Base-by-base conservation (phyloP, 1,140 invertebrate species). In the Caerostris extrusa region DNA sequence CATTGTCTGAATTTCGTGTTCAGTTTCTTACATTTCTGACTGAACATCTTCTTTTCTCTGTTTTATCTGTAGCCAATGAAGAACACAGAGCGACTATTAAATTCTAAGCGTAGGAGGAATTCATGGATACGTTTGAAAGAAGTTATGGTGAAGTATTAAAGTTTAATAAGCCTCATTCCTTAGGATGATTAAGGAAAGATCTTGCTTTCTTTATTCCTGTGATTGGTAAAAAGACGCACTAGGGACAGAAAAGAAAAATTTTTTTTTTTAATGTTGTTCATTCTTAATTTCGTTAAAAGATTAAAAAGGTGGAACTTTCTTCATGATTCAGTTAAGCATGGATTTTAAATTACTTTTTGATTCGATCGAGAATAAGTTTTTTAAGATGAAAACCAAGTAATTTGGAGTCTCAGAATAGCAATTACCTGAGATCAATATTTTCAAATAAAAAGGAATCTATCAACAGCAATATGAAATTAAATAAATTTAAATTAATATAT, bases 91-190 rank as follows among this genome's bases (percentile, higher is more conserved):
- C 17, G 34, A 55, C 91, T 92, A 86, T 86, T 92, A 92, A 92
- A 86, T 86, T 86, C 91, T 69, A 92, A 85, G 60, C 53, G 91
- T 81, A 61, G 77, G 34, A 86, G 58, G 91, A 55, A 19, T 14
- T 69, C 19, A 17, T 50, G 3, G 82, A 85, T 85, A 91, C 77
- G 90, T 67, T 64, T 57, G 67, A 91, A 82, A 85, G 69, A 92
- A 92, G 91, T 86, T 83, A 92, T 69, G 64, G 61, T 69, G 6
- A 71, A 92, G 82, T 86, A 92, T 92, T 92, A 92, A 85, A 92
- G 82, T 92, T 92, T 92, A 86, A 92, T 71, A 92, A 86, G 82
- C 19, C 58, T 71, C 82, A 92, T 92, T 92, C 91, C 61, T 86
- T 56, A 71, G 77, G 61, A 55, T 71, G 53, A 86, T 92, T 92